These are phyloP conservation scores for Bos javanicus DNA, from an alignment of 2,113 vertebrate species.

Conservation along the genomic window DNA sequence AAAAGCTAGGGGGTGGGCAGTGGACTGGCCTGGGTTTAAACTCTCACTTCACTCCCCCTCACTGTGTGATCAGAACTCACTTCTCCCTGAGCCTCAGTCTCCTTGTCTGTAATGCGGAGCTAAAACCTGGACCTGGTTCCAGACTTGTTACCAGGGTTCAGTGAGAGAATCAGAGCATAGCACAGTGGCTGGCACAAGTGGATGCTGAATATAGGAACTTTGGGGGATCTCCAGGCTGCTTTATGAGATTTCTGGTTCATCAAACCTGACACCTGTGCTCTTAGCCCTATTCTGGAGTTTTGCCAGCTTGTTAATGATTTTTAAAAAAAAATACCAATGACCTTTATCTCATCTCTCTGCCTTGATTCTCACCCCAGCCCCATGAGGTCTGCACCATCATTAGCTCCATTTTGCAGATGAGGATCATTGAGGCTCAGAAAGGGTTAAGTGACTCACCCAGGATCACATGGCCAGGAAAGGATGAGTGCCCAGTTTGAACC, in stretches of 20 bases:
- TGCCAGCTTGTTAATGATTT: background rate
- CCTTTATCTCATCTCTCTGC: background rate
- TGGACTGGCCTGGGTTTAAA: background rate
- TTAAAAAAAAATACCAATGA: rapidly evolving
- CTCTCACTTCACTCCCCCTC: rapidly evolving
- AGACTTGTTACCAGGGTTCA: too few species aligned
- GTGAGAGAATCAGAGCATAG: background rate
- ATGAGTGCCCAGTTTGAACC: background rate
- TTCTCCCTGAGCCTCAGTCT: background rate
- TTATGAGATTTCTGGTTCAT: background rate
- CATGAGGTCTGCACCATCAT: rapidly evolving
- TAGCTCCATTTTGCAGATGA: background rate
- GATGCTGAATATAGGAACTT: rapidly evolving
- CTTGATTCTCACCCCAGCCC: background rate
- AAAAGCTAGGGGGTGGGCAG: rapidly evolving
- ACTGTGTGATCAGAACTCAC: background rate
- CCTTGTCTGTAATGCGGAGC: background rate
- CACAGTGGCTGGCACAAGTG: background rate
- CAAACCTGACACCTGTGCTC: background rate
- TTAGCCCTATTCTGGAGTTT: background rate
- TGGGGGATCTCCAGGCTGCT: background rate
- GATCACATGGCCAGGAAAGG: background rate
- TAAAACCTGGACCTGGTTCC: background rate
- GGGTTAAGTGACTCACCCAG: background rate
- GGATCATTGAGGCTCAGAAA: background rate